These are phyloP conservation scores for Uropetala carovei DNA, from an alignment of 2,888 invertebrate genomes.

Conservation along the genomic window DNA sequence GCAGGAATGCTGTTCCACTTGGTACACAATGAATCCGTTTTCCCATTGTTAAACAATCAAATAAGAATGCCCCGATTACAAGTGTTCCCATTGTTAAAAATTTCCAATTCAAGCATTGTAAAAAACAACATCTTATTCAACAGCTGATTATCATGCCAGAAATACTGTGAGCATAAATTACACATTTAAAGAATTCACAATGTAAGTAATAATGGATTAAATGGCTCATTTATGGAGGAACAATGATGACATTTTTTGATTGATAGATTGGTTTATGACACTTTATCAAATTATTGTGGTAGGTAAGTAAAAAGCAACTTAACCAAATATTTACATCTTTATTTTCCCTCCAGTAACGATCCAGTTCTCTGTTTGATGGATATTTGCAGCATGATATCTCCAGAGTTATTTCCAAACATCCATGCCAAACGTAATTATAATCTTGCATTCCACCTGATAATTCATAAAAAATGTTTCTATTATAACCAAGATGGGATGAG, in stretches of 20 bases:
- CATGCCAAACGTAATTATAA: constrained; percentile 81
- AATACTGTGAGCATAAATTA: too few species aligned
- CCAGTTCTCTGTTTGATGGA: constrained; percentile 76
- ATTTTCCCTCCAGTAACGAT: constrained; percentile 80
- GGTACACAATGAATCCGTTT: too few species aligned
- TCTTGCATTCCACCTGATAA: constrained; percentile 81
- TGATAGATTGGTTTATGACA: not conserved
- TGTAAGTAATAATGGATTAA: not conserved
- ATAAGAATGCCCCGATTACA: too few species aligned
- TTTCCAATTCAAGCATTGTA: too few species aligned
- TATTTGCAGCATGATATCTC: constrained; percentile 84
- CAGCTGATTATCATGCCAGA: too few species aligned
- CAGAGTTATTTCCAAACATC: constrained; percentile 82
- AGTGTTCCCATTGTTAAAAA: too few species aligned
- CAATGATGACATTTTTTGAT: constrained; percentile 18
- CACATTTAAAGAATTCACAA: not conserved
- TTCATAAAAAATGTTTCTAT: constrained; percentile 21
- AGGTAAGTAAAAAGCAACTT: not conserved
- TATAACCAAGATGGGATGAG: too few species aligned
- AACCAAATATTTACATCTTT: constrained; percentile 74
- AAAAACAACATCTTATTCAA: too few species aligned
- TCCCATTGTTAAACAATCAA: too few species aligned
- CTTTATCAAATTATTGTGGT: not conserved
- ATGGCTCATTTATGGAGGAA: not conserved
- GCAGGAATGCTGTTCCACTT: too few species aligned